A percentile compares a stretch with the other conserved stretches of the same genome.
Evolutionary conservation across 2,797 vertebrate genomes (phyloP).

Genomic region (Bucorvus abyssinicus): DNA sequence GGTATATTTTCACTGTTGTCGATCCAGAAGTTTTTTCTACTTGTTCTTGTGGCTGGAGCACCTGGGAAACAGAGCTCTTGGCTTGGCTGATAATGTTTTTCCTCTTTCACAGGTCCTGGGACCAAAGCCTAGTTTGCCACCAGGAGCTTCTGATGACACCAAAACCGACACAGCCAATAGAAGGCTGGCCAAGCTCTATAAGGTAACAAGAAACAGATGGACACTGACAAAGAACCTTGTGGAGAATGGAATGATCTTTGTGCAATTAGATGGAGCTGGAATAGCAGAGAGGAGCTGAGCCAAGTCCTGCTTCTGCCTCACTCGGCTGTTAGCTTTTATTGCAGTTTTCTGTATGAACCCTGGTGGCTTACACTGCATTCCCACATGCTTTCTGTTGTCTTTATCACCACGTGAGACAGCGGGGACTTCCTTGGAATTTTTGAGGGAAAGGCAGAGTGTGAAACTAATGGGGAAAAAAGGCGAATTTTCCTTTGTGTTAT

Average conservation of each 20-base stretch:
- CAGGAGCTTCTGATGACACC: conserved; percentile 80
- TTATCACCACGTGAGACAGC: background rate
- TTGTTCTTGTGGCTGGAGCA: background rate
- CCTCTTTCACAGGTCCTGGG: conserved; percentile 84
- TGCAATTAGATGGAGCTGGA: background rate
- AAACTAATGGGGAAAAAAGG: background rate
- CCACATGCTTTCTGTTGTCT: background rate
- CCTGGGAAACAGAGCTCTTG: background rate
- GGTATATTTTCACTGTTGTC: background rate
- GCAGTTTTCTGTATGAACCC: background rate
- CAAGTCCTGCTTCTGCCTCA: background rate
- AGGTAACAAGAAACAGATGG: conserved; percentile 75
- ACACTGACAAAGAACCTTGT: background rate
- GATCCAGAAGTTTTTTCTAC: background rate
- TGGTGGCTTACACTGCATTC: background rate
- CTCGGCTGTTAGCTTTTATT: background rate
- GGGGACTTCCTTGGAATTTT: background rate
- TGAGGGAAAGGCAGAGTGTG: background rate
- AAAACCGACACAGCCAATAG: conserved; percentile 87
- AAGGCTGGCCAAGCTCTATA: conserved; percentile 93
- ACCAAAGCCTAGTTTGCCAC: conserved; percentile 87
- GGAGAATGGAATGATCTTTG: background rate
- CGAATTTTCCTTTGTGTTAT: background rate
- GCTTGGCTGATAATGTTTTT: background rate
- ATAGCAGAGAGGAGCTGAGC: background rate